Evolutionary conservation across 2,888 invertebrate species (phyloP).

Genomic region (Trissonchulus sp.): DNA sequence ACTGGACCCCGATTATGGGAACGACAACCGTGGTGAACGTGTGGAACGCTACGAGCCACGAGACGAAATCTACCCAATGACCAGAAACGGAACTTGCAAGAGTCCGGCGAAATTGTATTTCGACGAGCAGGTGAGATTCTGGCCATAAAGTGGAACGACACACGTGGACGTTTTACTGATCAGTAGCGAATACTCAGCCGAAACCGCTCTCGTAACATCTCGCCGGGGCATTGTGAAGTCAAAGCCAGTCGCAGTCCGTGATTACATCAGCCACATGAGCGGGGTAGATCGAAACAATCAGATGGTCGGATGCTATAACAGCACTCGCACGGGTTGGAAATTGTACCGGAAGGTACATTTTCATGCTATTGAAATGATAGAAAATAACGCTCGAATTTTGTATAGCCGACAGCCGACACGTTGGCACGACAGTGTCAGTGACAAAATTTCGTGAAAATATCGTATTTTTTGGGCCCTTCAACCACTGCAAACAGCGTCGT

Average conservation of each 20-base stretch:
- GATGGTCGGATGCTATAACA: neutral
- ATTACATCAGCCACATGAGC: neutral
- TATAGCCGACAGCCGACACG: no score
- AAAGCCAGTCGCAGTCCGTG: neutral
- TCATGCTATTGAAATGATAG: neutral
- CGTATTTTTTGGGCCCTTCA: neutral
- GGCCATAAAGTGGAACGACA: neutral
- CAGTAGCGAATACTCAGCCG: neutral
- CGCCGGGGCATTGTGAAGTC: neutral
- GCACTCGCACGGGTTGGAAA: neutral
- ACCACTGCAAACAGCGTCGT: neutral
- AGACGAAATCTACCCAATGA: no score
- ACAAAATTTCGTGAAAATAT: constrained; percentile 1
- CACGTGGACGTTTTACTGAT: constrained; percentile 1
- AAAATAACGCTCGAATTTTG: constrained; percentile 10
- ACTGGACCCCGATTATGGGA: no score
- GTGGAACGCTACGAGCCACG: no score
- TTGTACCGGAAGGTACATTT: constrained; percentile 5
- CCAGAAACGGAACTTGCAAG: no score
- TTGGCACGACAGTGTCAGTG: no score
- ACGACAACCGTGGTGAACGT: no score
- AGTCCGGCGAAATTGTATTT: no score
- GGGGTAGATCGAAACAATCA: constrained; percentile 7
- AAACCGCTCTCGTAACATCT: neutral
- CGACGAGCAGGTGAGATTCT: no score